Base-by-base conservation (phyloP, 1,140 invertebrate species). In the Conus betulinus region DNA sequence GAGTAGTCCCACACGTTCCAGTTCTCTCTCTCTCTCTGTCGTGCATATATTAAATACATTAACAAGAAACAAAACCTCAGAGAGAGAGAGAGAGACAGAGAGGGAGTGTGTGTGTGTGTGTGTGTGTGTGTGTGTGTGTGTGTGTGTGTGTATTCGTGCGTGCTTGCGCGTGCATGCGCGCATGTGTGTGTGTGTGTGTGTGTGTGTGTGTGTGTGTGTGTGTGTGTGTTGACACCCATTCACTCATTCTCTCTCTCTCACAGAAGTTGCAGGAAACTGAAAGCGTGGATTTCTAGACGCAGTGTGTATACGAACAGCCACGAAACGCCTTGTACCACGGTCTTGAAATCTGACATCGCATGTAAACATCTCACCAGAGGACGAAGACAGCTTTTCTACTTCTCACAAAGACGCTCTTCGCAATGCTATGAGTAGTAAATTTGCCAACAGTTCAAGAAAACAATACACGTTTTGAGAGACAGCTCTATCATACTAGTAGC, bases 181-280 rank as follows among this genome's bases (percentile, higher is more conserved):
- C 23, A 27, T 81, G 78, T 81, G 78, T 81, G 78, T 81, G 78
- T 81, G 78, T 78, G 74, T 78, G 78, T 81, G 78, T 81, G 78
- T 81, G 78, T 81, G 78, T 78, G 74, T 78, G 74, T 78, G 74
- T 78, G 74, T 78, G 74, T 78, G 74, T 78, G 74, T 78, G 74
- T 78, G 74, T 78, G 74, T 78, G 74, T 78, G 74, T 78, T 39
- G 39, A 39, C 39, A 39, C 39, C 39, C 39, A 39, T 3, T 39
- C 39, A 39, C 39, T 39, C 39, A 39, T 39, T 39, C 39, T 39
- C 39, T 39, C 39, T 39, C 39, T 39, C 39, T 39, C 0, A 39
- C 39, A 39, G 39, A 39, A 39, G 39, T 39, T 39, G 39, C 39
- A 39, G 39, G 39, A 39, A 39, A 39, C 39, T 39, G 39, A 39